phyloP scores from a whole-genome alignment of 2,888 invertebrate genomes.

The Drosophila neonasuta region DNA sequence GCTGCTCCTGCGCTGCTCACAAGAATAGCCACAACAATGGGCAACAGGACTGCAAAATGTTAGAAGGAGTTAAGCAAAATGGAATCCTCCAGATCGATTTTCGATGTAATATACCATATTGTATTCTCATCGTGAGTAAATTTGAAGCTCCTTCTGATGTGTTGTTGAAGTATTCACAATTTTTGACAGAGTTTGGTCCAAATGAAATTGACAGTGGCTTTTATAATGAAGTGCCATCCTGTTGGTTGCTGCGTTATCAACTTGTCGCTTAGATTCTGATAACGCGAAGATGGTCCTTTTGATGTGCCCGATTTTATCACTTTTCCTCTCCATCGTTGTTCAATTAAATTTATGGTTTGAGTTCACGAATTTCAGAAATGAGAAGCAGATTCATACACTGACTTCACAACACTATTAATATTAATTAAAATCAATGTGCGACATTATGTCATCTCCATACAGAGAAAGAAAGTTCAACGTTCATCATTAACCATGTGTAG shows the following conservation, averaged over 20 bases:
- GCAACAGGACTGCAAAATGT: slow-evolving; percentile 22
- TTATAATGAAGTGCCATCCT: slow-evolving; percentile 23
- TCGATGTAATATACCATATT: slow-evolving; percentile 17
- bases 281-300: slow-evolving; percentile 28
- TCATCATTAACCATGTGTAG: slow-evolving; percentile 3
- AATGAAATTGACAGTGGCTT: background rate
- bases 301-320: slow-evolving; percentile 24
- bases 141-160: background rate
- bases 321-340: background rate
- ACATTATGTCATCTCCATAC: slow-evolving; percentile 12
- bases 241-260: slow-evolving; percentile 13
- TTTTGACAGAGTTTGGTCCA: slow-evolving; percentile 4
- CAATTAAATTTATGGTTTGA: slow-evolving; percentile 21
- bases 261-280: slow-evolving; percentile 3
- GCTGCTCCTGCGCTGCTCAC: slow-evolving; percentile 10
- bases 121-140: slow-evolving; percentile 23
- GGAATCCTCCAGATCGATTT: background rate
- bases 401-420: slow-evolving; percentile 22
- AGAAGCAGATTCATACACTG: background rate
- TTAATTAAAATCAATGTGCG: slow-evolving; percentile 18
- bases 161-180: slow-evolving; percentile 8
- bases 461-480: slow-evolving; percentile 4
- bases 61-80: background rate
- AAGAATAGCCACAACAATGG: slow-evolving; percentile 16
- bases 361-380: slow-evolving; percentile 10